These are phyloP conservation scores for Lanistes nyassanus DNA, from an alignment of 1,140 invertebrate species.

Conservation along the genomic window DNA sequence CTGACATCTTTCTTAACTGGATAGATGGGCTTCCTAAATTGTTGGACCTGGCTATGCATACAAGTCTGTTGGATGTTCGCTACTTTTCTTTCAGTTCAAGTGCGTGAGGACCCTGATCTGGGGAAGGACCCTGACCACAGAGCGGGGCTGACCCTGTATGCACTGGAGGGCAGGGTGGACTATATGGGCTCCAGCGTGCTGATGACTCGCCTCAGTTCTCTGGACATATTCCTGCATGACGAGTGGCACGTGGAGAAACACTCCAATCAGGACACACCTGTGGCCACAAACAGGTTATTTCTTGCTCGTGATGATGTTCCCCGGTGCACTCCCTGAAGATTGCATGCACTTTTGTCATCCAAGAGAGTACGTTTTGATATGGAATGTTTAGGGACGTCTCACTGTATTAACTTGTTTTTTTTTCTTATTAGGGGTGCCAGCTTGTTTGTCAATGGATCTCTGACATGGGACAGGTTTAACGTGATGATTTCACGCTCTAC, in stretches of 20 bases:
- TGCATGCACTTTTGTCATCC: too few relatives aligned
- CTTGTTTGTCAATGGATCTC: conserved; percentile 91
- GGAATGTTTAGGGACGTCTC: neutral
- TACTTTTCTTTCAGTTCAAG: conserved; percentile 76
- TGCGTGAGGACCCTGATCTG: conserved; percentile 81
- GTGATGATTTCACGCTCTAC: conserved; percentile 96
- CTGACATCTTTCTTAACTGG: too few relatives aligned
- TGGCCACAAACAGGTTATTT: conserved; percentile 61
- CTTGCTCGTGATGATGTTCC: neutral
- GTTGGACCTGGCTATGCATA: too few relatives aligned
- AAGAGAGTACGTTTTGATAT: too few relatives aligned
- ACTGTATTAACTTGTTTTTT: neutral
- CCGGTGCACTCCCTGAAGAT: too few relatives aligned
- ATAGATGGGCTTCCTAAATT: too few relatives aligned
- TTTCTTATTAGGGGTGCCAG: conserved; percentile 77
- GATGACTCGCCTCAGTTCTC: conserved; percentile 86
- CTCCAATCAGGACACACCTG: conserved; percentile 49
- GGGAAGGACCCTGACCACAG: conserved; percentile 90
- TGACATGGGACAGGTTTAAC: conserved; percentile 94
- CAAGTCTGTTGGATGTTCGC: neutral
- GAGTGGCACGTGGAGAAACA: conserved; percentile 62
- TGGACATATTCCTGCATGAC: conserved; percentile 72
- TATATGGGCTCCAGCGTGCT: conserved; percentile 94
- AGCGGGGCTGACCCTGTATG: conserved; percentile 83
- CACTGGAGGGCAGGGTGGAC: conserved; percentile 88